These are phyloP conservation scores for Sebastes taczanowskii DNA, from an alignment of 2,797 vertebrate genomes.

Conservation along the genomic window DNA sequence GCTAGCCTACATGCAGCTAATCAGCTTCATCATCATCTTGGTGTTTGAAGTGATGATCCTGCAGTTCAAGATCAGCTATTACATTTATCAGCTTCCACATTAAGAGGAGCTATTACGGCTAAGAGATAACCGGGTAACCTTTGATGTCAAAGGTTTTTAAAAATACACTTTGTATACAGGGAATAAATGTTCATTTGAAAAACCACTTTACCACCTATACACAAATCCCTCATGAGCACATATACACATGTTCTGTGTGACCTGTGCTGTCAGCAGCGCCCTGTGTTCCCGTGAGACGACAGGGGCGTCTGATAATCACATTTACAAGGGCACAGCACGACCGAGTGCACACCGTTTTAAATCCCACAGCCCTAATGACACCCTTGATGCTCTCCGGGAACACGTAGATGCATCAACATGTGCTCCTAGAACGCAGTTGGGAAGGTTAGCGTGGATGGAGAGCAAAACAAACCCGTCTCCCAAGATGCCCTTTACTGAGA, in stretches of 20 bases:
- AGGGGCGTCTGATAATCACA: conserved; percentile 42
- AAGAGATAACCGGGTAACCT: neutral
- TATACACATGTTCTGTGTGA: conserved; percentile 11
- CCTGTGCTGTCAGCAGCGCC: conserved; percentile 55
- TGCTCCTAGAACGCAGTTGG: conserved; percentile 6
- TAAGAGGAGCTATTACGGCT: neutral
- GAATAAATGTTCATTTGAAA: neutral
- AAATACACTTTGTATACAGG: neutral
- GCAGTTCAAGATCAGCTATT: conserved; percentile 5
- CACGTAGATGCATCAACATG: conserved; percentile 27
- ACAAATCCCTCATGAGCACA: neutral
- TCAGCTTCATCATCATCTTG: neutral
- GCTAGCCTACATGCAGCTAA: neutral
- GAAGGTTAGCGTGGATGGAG: conserved; percentile 52
- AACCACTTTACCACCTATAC: neutral
- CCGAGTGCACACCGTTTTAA: conserved; percentile 10
- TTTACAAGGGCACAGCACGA: conserved; percentile 56
- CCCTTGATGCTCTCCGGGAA: conserved; percentile 14
- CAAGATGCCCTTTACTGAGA: conserved; percentile 24
- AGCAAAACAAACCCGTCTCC: conserved; percentile 48
- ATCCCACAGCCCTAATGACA: conserved; percentile 28
- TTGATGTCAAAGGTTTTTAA: neutral
- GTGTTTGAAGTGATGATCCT: conserved; percentile 11
- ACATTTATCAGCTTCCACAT: conserved; percentile 18
- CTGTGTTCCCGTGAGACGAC: conserved; percentile 14